Percentiles rank a stretch among this genome's conserved stretches.
Evolutionary conservation across 2,888 invertebrate genomes (phyloP).

Genomic region (Athalia cordata): DNA sequence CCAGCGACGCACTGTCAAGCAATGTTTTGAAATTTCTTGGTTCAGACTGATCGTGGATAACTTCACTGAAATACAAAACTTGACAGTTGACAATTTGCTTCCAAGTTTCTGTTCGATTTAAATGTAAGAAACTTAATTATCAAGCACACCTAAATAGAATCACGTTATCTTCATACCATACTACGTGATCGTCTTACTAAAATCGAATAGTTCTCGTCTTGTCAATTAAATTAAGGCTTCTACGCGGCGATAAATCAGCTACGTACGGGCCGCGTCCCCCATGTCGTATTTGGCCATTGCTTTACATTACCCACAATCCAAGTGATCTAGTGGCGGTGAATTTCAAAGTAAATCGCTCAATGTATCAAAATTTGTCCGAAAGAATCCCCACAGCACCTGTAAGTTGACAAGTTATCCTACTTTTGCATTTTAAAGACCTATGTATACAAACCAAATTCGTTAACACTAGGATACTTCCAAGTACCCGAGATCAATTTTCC

Average conservation of each 20-base stretch:
- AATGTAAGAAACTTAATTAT: not conserved
- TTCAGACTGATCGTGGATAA: constrained; percentile 1
- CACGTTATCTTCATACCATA: not conserved
- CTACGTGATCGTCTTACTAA: not conserved
- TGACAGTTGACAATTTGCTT: not conserved
- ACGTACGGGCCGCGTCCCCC: constrained; percentile 5
- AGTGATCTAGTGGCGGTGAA: constrained; percentile 19
- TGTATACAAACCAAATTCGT: constrained; percentile 50
- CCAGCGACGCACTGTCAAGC: constrained; percentile 6
- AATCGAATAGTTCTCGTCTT: not conserved
- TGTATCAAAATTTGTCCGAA: too few relatives aligned
- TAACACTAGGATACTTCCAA: constrained; percentile 53
- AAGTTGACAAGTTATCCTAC: constrained; percentile 51
- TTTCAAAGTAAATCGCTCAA: constrained; percentile 16
- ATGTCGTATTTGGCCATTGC: constrained; percentile 29
- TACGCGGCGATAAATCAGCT: constrained; percentile 2
- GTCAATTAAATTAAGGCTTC: not conserved
- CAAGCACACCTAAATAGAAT: not conserved
- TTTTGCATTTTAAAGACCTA: constrained; percentile 55
- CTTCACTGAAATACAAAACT: not conserved
- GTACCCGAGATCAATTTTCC: constrained; percentile 83
- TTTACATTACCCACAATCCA: constrained; percentile 27
- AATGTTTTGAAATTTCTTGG: not conserved
- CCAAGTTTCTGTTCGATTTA: too few relatives aligned
- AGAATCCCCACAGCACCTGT: too few relatives aligned